phyloP scores from a whole-genome alignment of 2,888 invertebrate genomes.

The Ametastegia equiseti region DNA sequence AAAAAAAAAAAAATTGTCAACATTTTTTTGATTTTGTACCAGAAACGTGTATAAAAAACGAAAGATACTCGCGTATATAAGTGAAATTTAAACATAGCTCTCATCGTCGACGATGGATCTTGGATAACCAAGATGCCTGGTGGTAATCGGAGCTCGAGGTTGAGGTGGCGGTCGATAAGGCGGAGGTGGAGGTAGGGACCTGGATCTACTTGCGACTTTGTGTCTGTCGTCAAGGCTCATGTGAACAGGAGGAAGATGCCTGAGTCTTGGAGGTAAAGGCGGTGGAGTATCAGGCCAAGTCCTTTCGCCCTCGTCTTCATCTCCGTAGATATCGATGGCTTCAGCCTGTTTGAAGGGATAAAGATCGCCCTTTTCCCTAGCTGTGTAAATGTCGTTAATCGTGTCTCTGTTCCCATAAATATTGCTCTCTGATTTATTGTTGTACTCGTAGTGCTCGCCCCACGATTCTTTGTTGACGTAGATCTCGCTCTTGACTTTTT shows the following conservation, averaged over 20 bases:
- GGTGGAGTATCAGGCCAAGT: conserved; percentile 78
- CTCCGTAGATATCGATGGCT: conserved; percentile 72
- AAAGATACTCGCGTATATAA: background rate
- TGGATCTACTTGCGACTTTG: conserved; percentile 72
- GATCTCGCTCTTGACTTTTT: conserved; percentile 70
- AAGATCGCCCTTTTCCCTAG: conserved; percentile 67
- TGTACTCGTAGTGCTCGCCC: conserved; percentile 63
- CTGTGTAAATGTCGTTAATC: conserved; percentile 66
- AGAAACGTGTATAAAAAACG: background rate
- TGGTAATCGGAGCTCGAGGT: conserved; percentile 70
- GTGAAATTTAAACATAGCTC: conserved; percentile 69
- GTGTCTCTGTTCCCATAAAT: conserved; percentile 71
- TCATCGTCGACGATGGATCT: conserved; percentile 73
- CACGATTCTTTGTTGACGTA: conserved; percentile 64
- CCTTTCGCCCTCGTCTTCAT: conserved; percentile 73
- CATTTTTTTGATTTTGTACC: background rate
- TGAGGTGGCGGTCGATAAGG: conserved; percentile 74
- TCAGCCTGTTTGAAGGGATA: conserved; percentile 71
- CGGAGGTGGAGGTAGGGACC: conserved; percentile 73
- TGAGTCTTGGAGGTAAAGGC: conserved; percentile 80
- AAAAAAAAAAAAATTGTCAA: too few relatives aligned
- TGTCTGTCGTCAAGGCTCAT: conserved; percentile 80
- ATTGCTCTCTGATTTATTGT: conserved; percentile 58
- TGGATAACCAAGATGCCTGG: conserved; percentile 70
- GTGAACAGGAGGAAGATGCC: conserved; percentile 83